A percentile compares a stretch with the other conserved stretches of the same genome.
Evolutionary conservation across 2,113 vertebrate species (phyloP).

Genomic region (Platycercus adscitus): DNA sequence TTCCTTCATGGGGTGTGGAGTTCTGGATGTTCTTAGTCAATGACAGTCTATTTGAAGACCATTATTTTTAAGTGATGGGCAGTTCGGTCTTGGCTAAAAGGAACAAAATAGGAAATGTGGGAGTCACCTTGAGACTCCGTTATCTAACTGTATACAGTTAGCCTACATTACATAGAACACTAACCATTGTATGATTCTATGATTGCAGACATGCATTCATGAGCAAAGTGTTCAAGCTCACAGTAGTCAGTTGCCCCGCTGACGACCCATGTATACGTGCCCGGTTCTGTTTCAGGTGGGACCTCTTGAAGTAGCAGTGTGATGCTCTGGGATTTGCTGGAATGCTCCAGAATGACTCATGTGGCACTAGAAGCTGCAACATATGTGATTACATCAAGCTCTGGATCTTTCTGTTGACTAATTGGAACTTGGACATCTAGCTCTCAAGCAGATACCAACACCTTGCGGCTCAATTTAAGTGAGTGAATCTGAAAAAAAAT

Average conservation of each 20-base stretch:
- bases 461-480: not conserved
- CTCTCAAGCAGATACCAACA: not conserved
- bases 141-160: not conserved
- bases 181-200: not conserved
- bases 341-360: not conserved
- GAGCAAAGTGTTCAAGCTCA: not conserved
- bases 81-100: not conserved
- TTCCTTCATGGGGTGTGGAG: not conserved
- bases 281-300: not conserved
- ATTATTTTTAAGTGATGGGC: not conserved
- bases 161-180: not conserved
- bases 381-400: not conserved
- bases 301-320: not conserved
- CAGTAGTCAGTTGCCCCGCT: not conserved
- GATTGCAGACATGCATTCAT: not conserved
- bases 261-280: accelerated
- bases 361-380: not conserved
- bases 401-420: not conserved
- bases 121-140: not conserved
- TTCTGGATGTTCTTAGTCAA: not conserved
- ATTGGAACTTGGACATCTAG: not conserved
- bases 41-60: not conserved
- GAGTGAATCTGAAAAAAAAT: not conserved
- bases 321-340: not conserved
- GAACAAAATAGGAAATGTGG: not conserved